Base-by-base conservation (phyloP, 2,888 invertebrate species). In the Thyatira batis region DNA sequence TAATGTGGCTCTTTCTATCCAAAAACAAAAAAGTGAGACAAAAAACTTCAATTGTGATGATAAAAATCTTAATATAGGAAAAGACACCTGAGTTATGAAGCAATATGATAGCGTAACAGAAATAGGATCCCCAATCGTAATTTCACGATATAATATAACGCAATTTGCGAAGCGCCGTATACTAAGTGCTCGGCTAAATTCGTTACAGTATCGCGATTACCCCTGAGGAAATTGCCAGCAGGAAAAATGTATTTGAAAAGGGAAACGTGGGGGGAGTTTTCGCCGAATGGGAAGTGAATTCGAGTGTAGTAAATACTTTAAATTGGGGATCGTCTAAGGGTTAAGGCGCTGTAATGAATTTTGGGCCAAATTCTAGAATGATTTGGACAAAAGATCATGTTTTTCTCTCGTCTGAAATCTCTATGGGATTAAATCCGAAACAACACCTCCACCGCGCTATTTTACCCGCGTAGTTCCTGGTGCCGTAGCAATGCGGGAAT, bases 201-300 rank as follows among this genome's bases (percentile, higher is more conserved):
- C 52, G 57, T 63, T 63, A 55, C 50, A 33, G 54, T 46, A 51
- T 51, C 58, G 17, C 49, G 57, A 60, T 60, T 60, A 63, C 51
- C 49, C 49, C 25, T 45, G 44, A 45, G 48, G 43, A 52, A 53
- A 51, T 58, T 53, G 56, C 28, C 5, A 23, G 49, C 21, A 23
- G 50, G 11, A 52, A 51, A 52, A 50, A 46, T 50, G 13, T 30
- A 48, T 48, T 48, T 48, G 23, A 10, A 48, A 20, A 17, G 28
- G 17, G 27, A 27, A 48, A 48, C 23, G 27, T 48, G 28, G 27
- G 13, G 3, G 10, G 30, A 39, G 8, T 28, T 48, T n/a, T 17
- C 20, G 10, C n/a, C 17, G 27, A 48, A 27, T 6, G 23, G 39
- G 17, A 39, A 39, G 39, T 39, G 13, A 3, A 20, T 27, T 27